phyloP scores from a whole-genome alignment of 1,140 invertebrate genomes.

The Tribolium castaneum region DNA sequence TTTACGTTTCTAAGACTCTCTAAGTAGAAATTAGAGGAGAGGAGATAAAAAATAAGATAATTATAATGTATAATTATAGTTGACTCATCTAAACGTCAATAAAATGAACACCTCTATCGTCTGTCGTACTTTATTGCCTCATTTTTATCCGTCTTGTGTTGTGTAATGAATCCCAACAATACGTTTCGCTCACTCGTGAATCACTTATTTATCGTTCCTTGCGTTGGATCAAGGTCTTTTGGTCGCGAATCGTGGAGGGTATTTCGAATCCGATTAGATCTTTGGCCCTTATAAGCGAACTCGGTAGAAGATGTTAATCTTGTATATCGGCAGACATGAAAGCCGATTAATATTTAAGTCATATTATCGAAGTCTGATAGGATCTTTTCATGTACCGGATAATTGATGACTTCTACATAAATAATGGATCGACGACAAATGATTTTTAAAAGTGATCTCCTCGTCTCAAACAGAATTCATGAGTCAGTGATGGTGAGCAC shows the following conservation, averaged over 20 bases:
- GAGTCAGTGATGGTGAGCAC: too few species aligned
- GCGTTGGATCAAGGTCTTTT: neutral
- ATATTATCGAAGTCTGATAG: conserved; percentile 36
- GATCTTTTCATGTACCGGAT: conserved; percentile 23
- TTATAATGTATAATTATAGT: too few species aligned
- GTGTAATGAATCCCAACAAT: too few species aligned
- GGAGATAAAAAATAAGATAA: too few species aligned
- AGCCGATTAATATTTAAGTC: conserved; percentile 42
- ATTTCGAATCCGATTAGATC: conserved; percentile 28
- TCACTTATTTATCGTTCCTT: neutral
- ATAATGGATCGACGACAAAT: conserved; percentile 32
- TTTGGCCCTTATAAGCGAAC: conserved; percentile 3
- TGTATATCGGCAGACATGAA: conserved; percentile 25
- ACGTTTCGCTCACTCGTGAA: too few species aligned
- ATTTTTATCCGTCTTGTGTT: too few species aligned
- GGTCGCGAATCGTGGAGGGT: neutral
- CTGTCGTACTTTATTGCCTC: too few species aligned
- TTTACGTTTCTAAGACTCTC: too few species aligned
- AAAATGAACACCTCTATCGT: too few species aligned
- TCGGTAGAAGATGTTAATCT: conserved; percentile 19
- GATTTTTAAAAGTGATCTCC: neutral
- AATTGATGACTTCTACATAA: conserved; percentile 37
- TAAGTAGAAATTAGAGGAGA: too few species aligned
- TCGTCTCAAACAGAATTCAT: neutral
- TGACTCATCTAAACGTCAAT: too few species aligned